Conservation (phyloP, 2,888 invertebrate genomes). For the Pharmacophagus antenor region DNA sequence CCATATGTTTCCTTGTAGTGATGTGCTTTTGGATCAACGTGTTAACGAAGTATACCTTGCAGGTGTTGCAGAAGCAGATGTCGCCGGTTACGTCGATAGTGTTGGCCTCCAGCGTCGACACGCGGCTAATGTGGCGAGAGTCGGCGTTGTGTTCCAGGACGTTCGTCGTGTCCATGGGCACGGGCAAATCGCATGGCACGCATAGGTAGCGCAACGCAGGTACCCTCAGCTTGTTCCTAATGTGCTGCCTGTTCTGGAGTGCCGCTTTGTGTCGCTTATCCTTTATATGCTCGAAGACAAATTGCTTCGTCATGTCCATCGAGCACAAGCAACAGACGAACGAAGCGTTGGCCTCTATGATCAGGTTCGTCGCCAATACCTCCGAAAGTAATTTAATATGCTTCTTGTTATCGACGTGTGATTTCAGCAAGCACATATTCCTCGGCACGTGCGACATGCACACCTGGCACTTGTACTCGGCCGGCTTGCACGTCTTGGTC, state of each 20-base stretch:
- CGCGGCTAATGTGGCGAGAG: too few relatives aligned
- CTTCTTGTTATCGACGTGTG: not conserved
- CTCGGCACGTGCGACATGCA: constrained; percentile 12
- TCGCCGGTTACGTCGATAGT: not conserved
- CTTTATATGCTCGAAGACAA: not conserved
- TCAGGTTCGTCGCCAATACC: constrained; percentile 2
- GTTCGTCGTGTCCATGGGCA: constrained; percentile 4
- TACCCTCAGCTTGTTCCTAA: not conserved
- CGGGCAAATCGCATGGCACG: too few relatives aligned
- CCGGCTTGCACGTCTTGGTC: not conserved
- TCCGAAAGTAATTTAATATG: not conserved
- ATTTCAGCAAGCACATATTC: not conserved
- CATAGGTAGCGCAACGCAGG: not conserved
- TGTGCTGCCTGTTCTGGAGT: not conserved
- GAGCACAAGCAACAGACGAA: constrained; percentile 1
- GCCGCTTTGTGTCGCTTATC: not conserved
- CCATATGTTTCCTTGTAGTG: constrained; percentile 3
- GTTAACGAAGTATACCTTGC: not conserved
- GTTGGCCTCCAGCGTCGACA: not conserved
- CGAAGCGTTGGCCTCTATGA: not conserved
- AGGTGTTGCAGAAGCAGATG: constrained; percentile 14
- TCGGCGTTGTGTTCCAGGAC: constrained; percentile 8
- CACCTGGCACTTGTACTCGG: constrained; percentile 9
- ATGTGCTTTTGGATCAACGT: constrained; percentile 4
- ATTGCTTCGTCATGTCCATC: not conserved